Percentiles rank a stretch among this genome's conserved stretches.
Conservation (phyloP, 2,797 vertebrate species). For the Sebastes steindachneri region DNA sequence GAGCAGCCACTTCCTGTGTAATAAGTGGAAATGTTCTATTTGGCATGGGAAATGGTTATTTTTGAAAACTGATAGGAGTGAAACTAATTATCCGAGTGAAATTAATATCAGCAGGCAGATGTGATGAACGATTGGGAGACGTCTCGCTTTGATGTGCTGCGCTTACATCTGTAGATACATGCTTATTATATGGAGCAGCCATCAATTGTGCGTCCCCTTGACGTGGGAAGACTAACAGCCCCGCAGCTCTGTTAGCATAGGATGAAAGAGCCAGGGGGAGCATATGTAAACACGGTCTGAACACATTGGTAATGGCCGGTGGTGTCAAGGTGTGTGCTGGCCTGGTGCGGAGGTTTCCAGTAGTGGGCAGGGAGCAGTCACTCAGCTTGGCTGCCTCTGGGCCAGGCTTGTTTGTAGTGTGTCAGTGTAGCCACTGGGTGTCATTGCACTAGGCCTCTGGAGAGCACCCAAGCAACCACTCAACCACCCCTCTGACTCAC, state of each 20-base stretch:
- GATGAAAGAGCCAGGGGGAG: constrained; percentile 49
- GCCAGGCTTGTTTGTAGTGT: constrained; percentile 80
- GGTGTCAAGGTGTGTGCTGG: constrained; percentile 73
- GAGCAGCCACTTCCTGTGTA: constrained; percentile 65
- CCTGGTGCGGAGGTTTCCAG: constrained; percentile 62
- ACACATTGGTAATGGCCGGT: constrained; percentile 58
- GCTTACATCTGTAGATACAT: constrained; percentile 69
- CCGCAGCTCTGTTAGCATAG: constrained; percentile 42
- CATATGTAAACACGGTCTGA: constrained; percentile 61
- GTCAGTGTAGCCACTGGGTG: constrained; percentile 83
- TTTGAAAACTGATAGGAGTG: constrained; percentile 64
- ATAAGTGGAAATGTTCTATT: constrained; percentile 71
- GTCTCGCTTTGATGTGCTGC: constrained; percentile 54
- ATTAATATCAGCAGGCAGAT: constrained; percentile 64
- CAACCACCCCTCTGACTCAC: constrained; percentile 79
- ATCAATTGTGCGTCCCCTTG: constrained; percentile 37
- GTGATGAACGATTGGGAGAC: constrained; percentile 47
- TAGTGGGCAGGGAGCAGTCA: constrained; percentile 57
- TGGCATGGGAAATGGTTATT: constrained; percentile 66
- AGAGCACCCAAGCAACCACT: constrained; percentile 80
- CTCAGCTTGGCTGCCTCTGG: constrained; percentile 44
- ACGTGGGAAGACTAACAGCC: constrained; percentile 38
- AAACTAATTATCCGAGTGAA: constrained; percentile 64
- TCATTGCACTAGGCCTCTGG: constrained; percentile 81
- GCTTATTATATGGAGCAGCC: constrained; percentile 32